These are phyloP conservation scores for Oxycera nigricornis DNA, from an alignment of 2,888 invertebrate species.

Conservation along the genomic window DNA sequence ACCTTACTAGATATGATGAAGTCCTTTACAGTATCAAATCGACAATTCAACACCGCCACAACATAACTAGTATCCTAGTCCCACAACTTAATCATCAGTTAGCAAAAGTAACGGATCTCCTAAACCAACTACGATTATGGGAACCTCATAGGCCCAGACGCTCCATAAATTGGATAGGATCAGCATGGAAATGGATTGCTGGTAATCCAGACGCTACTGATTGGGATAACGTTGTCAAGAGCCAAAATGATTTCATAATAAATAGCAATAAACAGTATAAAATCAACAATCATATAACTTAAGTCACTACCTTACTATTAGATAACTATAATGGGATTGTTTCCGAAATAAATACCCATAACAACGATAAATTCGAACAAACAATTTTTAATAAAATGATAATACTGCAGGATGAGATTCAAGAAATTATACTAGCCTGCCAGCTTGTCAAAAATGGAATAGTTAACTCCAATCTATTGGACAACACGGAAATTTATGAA, in stretches of 20 bases:
- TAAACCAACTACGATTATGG: not conserved
- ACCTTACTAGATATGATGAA: no score
- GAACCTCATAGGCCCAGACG: not conserved
- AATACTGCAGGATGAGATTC: not conserved
- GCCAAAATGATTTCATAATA: not conserved
- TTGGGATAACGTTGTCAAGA: not conserved
- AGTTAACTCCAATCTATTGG: not conserved
- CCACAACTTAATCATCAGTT: no score
- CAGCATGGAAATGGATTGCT: no score
- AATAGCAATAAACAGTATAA: not conserved
- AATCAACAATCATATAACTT: not conserved
- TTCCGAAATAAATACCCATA: not conserved
- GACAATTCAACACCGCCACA: not conserved
- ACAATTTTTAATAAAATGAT: not conserved
- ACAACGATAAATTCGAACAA: not conserved
- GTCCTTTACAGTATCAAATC: not conserved
- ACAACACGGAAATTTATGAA: not conserved
- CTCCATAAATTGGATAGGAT: not conserved
- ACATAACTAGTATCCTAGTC: no score
- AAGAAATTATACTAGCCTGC: not conserved
- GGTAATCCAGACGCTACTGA: no score
- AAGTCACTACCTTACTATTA: not conserved
- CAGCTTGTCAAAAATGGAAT: not conserved
- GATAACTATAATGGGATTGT: not conserved
- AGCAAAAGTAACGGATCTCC: no score